phyloP scores from a whole-genome alignment of 1,140 invertebrate genomes.

The Drosophila truncata region DNA sequence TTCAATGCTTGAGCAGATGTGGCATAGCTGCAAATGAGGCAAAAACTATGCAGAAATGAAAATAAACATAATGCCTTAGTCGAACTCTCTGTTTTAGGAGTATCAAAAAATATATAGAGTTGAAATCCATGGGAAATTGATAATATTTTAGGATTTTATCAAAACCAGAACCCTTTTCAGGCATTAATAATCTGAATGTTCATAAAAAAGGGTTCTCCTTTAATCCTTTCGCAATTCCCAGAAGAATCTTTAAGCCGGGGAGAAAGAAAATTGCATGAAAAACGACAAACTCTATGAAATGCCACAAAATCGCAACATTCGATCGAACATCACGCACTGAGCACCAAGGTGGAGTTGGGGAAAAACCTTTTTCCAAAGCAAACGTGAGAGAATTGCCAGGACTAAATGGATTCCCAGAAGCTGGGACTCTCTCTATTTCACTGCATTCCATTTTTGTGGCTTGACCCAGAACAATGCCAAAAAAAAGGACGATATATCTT shows the following conservation, averaged over 20 bases:
- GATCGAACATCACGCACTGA: conserved; percentile 69
- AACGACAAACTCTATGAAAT: conserved; percentile 14
- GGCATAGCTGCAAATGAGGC: not conserved
- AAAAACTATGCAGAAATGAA: not conserved
- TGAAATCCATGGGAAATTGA: not conserved
- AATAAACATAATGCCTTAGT: conserved; percentile 1
- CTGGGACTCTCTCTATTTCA: conserved; percentile 25
- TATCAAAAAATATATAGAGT: not conserved
- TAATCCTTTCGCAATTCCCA: conserved; percentile 67
- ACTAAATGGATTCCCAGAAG: conserved; percentile 64
- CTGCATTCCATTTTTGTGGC: conserved; percentile 74
- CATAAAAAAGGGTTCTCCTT: conserved; percentile 7
- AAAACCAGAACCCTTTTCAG: not conserved
- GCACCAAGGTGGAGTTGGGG: not conserved
- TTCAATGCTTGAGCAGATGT: conserved; percentile 8
- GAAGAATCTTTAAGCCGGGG: conserved; percentile 29
- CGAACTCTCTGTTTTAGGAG: no score
- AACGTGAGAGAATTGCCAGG: conserved; percentile 62
- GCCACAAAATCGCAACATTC: conserved; percentile 71
- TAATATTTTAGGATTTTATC: not conserved
- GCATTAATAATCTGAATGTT: not conserved
- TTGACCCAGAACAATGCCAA: conserved; percentile 45
- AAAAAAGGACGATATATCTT: conserved; percentile 44
- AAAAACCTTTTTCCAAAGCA: conserved; percentile 55
- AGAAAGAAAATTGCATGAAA: conserved; percentile 61